Evolutionary conservation across 2,113 vertebrate species (phyloP), one percentile per base, ranked within the genome.

Genomic region (Micromys minutus): DNA sequence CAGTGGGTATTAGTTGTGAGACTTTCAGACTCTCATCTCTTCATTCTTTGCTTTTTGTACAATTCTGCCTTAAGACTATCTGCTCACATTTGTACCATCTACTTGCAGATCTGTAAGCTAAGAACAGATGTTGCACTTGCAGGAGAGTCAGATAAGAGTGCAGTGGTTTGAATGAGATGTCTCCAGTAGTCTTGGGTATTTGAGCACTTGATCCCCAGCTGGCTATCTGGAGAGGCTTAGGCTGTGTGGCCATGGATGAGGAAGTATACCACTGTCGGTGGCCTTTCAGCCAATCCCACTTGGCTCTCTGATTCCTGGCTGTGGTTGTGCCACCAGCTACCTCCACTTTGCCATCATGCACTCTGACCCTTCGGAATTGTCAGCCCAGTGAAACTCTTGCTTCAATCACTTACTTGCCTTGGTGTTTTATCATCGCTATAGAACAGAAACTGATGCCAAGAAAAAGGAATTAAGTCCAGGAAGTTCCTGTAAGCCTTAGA

Each of bases 391-490:
- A 83, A 45, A 61, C n/a, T 83, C 80, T 59, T 57, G 15, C 80
- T 83, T 61, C 13, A 8, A 17, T 42, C 61, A 83, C 24, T 10
- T 42, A 83, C 24, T 10, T 42, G 24, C 57, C 55, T 42, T 42
- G 12, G 57, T 29, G 21, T 5, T 42, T 61, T 29, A 26, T 29
- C 22, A 81, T 26, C 42, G n/a, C n/a, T 61, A 83, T 3, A 83
- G 80, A 59, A 39, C n/a, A 83, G 55, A 39, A 39, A 57, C 36
- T 42, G 36, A 59, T 42, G 22, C 79, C 39, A 83, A 83, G 79
- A 61, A 39, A 45, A 84, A 85, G 69, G 74, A 89, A 72, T 21
- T 31, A 87, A 92, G 29, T 86, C 90, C 71, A 93, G 63, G 17
- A 75, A 87, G 79, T 45, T 47, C 88, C 65, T 26, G 47, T 77